Evolutionary conservation across 2,797 vertebrate species (phyloP).

Genomic region (Sebastes nivosus): DNA sequence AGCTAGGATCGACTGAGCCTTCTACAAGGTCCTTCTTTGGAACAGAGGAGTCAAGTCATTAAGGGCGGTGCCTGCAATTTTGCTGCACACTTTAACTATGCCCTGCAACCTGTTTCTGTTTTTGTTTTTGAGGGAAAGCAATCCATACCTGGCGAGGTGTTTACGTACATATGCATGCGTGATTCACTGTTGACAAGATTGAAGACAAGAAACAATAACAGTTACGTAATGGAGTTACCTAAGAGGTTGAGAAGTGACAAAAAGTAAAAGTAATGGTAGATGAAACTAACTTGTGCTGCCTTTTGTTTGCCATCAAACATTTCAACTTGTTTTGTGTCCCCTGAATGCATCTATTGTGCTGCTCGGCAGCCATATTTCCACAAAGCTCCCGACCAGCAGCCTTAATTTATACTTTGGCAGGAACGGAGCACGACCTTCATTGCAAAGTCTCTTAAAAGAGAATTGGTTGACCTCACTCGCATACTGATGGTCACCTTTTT

Average conservation of each 20-base stretch:
- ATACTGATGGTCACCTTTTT: slow-evolving; percentile 18
- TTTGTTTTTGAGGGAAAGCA: no score
- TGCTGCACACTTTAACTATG: no score
- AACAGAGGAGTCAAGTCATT: no score
- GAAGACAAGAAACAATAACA: not conserved
- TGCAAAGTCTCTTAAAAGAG: slow-evolving; percentile 50
- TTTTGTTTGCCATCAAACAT: not conserved
- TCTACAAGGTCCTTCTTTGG: no score
- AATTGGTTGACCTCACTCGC: slow-evolving; percentile 34
- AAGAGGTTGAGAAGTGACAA: not conserved
- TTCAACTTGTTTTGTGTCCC: slow-evolving; percentile 19
- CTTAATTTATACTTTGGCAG: slow-evolving; percentile 54
- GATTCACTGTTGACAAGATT: not conserved
- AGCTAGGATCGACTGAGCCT: no score
- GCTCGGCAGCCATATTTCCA: not conserved
- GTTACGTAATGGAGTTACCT: not conserved
- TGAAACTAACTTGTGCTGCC: not conserved
- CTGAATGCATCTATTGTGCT: not conserved
- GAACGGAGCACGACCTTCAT: slow-evolving; percentile 57
- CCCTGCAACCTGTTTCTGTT: no score
- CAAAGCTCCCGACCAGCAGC: not conserved
- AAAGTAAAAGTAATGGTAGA: not conserved
- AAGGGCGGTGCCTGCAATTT: no score
- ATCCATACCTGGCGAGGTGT: no score
- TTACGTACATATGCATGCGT: not conserved